These are phyloP conservation scores for Melanerpes formicivorus DNA, from an alignment of 2,113 vertebrate species.

Conservation along the genomic window DNA sequence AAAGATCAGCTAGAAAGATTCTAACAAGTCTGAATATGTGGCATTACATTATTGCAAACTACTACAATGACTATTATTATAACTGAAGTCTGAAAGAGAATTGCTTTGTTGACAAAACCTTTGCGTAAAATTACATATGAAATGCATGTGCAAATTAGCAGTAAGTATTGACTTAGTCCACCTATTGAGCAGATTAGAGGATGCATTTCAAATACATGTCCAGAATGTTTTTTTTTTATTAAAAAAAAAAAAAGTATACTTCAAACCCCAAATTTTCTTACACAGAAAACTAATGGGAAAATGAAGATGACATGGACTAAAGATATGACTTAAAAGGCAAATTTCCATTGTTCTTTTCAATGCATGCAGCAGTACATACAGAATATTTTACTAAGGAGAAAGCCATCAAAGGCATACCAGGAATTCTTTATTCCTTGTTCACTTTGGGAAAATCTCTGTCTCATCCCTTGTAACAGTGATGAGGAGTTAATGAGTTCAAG, in stretches of 20 bases:
- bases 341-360: not conserved
- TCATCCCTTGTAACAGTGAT: not conserved
- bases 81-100: not conserved
- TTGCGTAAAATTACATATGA: not conserved
- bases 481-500: not conserved
- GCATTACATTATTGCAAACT: not conserved
- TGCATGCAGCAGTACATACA: not conserved
- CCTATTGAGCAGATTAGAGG: not conserved
- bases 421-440: not conserved
- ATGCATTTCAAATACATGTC: not conserved
- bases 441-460: not conserved
- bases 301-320: not conserved
- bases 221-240: not conserved
- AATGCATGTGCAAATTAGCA: not conserved
- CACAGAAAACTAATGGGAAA: not conserved
- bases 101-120: slow-evolving; percentile 14
- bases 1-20: not conserved
- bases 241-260: not conserved
- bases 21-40: not conserved
- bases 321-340: not conserved
- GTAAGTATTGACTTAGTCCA: not conserved
- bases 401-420: not conserved
- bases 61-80: not conserved
- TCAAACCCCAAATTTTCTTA: not conserved
- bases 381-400: not conserved